A percentile compares a stretch with the other conserved stretches of the same genome.
phyloP scores from a whole-genome alignment of 1,140 invertebrate species.

The Hestina assimilis region DNA sequence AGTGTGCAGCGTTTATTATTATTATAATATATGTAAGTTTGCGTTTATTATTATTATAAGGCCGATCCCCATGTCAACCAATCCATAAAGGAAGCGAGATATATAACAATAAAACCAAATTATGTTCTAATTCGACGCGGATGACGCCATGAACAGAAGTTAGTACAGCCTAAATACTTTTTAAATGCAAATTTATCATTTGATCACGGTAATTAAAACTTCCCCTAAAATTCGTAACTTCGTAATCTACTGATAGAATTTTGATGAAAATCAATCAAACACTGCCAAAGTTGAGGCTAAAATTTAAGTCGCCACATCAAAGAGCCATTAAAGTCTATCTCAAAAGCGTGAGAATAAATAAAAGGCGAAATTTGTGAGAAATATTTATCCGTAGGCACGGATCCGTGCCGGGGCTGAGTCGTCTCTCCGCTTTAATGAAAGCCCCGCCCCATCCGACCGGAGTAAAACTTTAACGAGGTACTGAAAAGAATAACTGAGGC shows the following conservation, averaged over 20 bases:
- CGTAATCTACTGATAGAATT: constrained; percentile 45
- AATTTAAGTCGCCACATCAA: constrained; percentile 65
- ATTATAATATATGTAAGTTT: too few relatives aligned
- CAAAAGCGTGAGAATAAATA: constrained; percentile 71
- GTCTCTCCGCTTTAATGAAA: constrained; percentile 71
- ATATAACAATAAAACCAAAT: too few relatives aligned
- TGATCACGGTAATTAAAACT: constrained; percentile 31
- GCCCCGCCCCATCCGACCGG: constrained; percentile 46
- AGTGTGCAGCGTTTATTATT: too few relatives aligned
- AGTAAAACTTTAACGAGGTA: constrained; percentile 57
- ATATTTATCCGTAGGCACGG: constrained; percentile 61
- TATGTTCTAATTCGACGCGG: too few relatives aligned
- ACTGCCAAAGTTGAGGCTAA: constrained; percentile 59
- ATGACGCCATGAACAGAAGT: too few relatives aligned
- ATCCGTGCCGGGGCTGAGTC: constrained; percentile 48
- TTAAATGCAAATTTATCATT: too few relatives aligned
- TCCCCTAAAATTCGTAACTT: constrained; percentile 33
- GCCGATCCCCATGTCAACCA: too few relatives aligned
- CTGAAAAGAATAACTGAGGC: constrained; percentile 50
- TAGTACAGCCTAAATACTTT: too few relatives aligned
- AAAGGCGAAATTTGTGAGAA: constrained; percentile 62
- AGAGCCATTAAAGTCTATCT: constrained; percentile 73
- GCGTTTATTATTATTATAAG: too few relatives aligned
- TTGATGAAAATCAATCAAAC: constrained; percentile 66
- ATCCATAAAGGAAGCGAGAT: too few relatives aligned